Evolutionary conservation across 92 coral and sea anemone genomes (phyloP), one percentile per base, ranked within the genome.

Genomic region (Palythoa grandiflora): DNA sequence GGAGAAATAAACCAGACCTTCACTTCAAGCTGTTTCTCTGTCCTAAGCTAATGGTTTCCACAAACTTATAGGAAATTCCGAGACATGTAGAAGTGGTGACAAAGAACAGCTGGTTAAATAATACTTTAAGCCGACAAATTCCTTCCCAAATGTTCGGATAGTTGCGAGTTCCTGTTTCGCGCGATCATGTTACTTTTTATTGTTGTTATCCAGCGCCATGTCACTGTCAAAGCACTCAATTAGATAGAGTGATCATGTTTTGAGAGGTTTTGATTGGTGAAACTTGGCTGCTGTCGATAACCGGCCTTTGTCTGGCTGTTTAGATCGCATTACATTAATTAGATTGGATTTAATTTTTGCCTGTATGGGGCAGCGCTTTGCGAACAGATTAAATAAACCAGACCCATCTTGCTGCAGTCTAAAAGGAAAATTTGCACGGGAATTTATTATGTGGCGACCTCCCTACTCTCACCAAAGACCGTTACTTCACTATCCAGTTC

Each of bases 401-500:
- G 97, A 95, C 93, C 90, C 86, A 77, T 85, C 91, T 85, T 89
- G 92, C 86, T 86, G 74, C 93, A 79, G 86, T 83, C 90, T 88
- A 87, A 79, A 84, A 88, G 87, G 87, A 61, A 77, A 87, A 77
- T 91, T 88, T 70, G 78, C 51, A 88, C 89, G 86, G 84, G 94
- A 83, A 78, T 70, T 91, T 88, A 79, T 83, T 83, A 95, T 95
- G 98, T 95, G 98, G 98, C 90, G 98, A 74, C 96, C 95, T 60
- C 96, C 98, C 35, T 95, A 95, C 71, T 90, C 94, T 57, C 98
- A 93, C 20, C 98, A 95, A 78, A 86, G 98, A 74, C 93, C 98
- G 52, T 52, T 93, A 79, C 88, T 95, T 51, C 96, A 95, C 73
- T 95, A 95, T 73, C 98, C 93, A 63, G 92, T 91, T 17, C 90